A percentile compares a stretch with the other conserved stretches of the same genome.
Conservation (phyloP, 1,140 invertebrate species). For the Schlechtendalia chinensis region DNA sequence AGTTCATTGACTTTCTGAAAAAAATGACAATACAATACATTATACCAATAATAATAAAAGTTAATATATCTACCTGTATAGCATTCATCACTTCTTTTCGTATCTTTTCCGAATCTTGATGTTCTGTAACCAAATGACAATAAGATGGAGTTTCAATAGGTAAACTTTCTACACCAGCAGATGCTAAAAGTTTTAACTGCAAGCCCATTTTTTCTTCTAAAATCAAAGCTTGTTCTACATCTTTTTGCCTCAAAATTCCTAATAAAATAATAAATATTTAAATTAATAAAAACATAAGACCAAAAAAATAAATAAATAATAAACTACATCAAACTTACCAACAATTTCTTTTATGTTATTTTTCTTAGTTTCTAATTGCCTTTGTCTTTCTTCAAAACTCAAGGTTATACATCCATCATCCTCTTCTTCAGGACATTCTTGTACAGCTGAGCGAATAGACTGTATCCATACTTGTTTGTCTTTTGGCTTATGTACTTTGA, state of each 20-base stretch:
- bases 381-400: constrained; percentile 68
- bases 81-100: constrained; percentile 71
- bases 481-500: constrained; percentile 83
- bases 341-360: constrained; percentile 70
- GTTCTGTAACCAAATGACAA: constrained; percentile 62
- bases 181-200: constrained; percentile 74
- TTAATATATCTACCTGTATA: constrained; percentile 60
- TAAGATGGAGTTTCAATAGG: constrained; percentile 60
- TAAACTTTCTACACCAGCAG: constrained; percentile 59
- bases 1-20: constrained; percentile 69
- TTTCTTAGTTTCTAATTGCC: constrained; percentile 69
- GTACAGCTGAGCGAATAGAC: constrained; percentile 61
- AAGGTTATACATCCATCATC: constrained; percentile 57
- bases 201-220: constrained; percentile 86
- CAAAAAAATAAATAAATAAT: neutral
- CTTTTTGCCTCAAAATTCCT: constrained; percentile 78
- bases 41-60: constrained; percentile 5
- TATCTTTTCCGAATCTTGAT: constrained; percentile 65
- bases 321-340: constrained; percentile 58
- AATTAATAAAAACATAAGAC: neutral
- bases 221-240: constrained; percentile 77
- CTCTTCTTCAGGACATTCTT: constrained; percentile 58
- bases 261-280: constrained; percentile 51
- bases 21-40: constrained; percentile 50
- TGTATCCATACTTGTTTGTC: constrained; percentile 87